These are phyloP conservation scores for Seriola dumerili DNA, from an alignment of 2,113 vertebrate genomes.

Conservation along the genomic window DNA sequence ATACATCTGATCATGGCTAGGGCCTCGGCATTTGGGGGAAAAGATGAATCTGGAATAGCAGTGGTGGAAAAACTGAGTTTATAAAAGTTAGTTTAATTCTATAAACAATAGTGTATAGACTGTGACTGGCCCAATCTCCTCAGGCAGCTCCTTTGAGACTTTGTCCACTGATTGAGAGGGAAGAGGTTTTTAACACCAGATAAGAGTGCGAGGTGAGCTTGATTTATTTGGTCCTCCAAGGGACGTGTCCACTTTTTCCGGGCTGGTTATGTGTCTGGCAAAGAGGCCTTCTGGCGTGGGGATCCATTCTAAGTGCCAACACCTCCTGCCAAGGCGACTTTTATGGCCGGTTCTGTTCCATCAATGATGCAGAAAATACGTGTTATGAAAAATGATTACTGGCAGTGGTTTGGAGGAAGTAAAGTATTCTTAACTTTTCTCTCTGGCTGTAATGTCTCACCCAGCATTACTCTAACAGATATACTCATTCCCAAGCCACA, in stretches of 20 bases:
- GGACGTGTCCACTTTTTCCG: slow-evolving; percentile 44
- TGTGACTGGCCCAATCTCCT: not conserved
- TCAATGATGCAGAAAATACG: slow-evolving; percentile 67
- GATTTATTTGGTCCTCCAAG: slow-evolving; percentile 53
- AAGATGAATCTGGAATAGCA: too few relatives aligned
- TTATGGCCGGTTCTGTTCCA: slow-evolving; percentile 54
- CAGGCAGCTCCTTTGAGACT: slow-evolving; percentile 11
- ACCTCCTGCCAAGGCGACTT: slow-evolving; percentile 59
- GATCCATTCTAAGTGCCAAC: slow-evolving; percentile 47
- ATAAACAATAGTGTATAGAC: slow-evolving; percentile 3
- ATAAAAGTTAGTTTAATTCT: slow-evolving; percentile 18
- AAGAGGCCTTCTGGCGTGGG: slow-evolving; percentile 35
- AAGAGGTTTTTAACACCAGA: slow-evolving; percentile 39
- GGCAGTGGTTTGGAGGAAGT: slow-evolving; percentile 27
- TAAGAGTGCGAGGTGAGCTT: slow-evolving; percentile 39
- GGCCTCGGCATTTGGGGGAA: too few relatives aligned
- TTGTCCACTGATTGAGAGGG: slow-evolving; percentile 35
- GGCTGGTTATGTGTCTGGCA: slow-evolving; percentile 51
- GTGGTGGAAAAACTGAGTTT: not conserved
- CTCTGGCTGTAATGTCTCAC: slow-evolving; percentile 19
- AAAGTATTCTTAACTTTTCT: slow-evolving; percentile 41
- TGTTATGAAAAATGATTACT: slow-evolving; percentile 64
- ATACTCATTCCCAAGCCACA: slow-evolving; percentile 19
- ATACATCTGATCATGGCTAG: too few relatives aligned
- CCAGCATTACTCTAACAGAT: slow-evolving; percentile 31